Evolutionary conservation across 64 coral and sea anemone species (phyloP), one percentile per base, ranked within the genome.

Genomic region (Porites australiensis): DNA sequence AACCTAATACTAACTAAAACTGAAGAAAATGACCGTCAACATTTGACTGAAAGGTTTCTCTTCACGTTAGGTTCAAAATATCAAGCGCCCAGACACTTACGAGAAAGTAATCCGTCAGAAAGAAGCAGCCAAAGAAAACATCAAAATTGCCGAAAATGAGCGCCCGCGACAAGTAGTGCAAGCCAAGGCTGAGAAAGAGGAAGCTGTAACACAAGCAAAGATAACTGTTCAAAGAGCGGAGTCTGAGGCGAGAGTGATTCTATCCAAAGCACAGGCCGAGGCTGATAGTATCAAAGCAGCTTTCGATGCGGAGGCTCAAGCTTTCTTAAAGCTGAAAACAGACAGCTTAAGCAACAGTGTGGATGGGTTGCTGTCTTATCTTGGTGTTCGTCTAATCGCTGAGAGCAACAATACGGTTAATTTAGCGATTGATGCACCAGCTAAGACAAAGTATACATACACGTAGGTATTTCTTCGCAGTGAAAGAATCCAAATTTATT

Each of bases 101-200:
- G 96, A 98, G 74, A 68, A 65, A 14, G 96, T 93, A 12, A 51
- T 98, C 8, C 73, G 89, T 8, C 7, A 10, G 3, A 73, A 98
- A 76, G 96, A 98, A 68, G 21, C 82, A 3, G 96, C 96, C 53
- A 92, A 98, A 74, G 96, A 98, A 78, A 98, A 94, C 70, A 98
- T 98, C 44, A 88, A 92, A 49, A 82, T 94, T 1, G 93, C 93
- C 2, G 70, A 89, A 61, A 86, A 81, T 6, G 89, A 98, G 66
- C 86, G 96, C 57, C 96, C 96, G 6, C 93, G 96, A 23, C 58
- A 70, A 12, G 18, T 98, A 0, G 88, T 94, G 11, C 58, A 88
- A 60, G 96, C 93, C 4, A 21, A 73, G 13, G 80, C 96, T 8
- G 72, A 48, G 2, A 88, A 82, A 72, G 72, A 98, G 83, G 83